Conservation (phyloP, 2,113 vertebrate genomes). For the Cynoglossus semilaevis region DNA sequence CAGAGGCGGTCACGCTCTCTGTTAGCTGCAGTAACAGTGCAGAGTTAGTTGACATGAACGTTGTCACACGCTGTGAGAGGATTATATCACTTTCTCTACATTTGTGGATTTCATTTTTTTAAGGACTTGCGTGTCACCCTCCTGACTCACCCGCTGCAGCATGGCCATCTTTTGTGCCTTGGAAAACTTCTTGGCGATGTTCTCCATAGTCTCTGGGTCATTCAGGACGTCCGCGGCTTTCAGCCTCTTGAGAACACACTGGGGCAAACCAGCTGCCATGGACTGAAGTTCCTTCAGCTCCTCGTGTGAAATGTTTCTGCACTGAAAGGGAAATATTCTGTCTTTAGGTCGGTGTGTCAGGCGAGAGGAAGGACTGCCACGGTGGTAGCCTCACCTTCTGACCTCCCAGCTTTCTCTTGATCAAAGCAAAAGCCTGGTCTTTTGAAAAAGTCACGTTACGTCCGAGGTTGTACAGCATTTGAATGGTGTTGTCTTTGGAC, state of each 20-base stretch:
- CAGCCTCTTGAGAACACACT: slow-evolving; percentile 38
- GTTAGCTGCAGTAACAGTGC: slow-evolving; percentile 50
- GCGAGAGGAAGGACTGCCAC: not conserved
- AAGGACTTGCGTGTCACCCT: too few relatives aligned
- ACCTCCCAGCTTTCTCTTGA: slow-evolving; percentile 34
- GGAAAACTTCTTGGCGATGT: slow-evolving; percentile 48
- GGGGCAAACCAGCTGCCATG: slow-evolving; percentile 48
- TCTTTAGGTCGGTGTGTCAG: not conserved
- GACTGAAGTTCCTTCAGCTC: slow-evolving; percentile 55
- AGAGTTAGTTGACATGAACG: not conserved
- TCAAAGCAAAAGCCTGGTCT: slow-evolving; percentile 45
- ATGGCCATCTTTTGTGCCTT: slow-evolving; percentile 62
- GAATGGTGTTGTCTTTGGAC: not conserved
- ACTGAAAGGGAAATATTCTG: slow-evolving; percentile 9
- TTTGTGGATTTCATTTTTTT: not conserved
- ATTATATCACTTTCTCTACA: not conserved
- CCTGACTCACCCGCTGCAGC: slow-evolving; percentile 61
- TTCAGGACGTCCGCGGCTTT: slow-evolving; percentile 38
- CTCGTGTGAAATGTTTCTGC: slow-evolving; percentile 19
- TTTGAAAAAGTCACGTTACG: slow-evolving; percentile 29
- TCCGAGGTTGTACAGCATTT: slow-evolving; percentile 34
- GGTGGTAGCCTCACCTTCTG: slow-evolving; percentile 36
- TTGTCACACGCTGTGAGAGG: not conserved
- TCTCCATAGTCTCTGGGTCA: slow-evolving; percentile 41
- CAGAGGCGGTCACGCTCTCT: slow-evolving; percentile 17